Evolutionary conservation across 2,113 vertebrate species (phyloP).

Genomic region (Lagopus muta): DNA sequence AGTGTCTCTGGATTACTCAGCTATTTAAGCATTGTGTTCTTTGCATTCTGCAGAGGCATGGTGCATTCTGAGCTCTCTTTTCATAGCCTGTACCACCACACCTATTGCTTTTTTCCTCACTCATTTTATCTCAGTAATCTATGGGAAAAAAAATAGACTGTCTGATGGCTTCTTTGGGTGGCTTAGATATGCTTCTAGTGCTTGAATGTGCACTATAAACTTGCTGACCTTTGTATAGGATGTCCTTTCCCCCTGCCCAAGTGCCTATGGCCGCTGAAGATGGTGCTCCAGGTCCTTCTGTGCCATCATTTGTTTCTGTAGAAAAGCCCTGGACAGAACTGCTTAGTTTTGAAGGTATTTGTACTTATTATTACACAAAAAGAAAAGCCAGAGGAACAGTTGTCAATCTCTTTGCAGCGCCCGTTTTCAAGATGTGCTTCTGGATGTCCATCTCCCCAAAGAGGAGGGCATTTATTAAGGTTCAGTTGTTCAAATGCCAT

Average conservation of each 20-base stretch:
- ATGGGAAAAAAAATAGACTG: not conserved
- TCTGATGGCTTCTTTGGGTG: not conserved
- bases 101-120: not conserved
- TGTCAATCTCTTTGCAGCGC: not conserved
- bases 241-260: not conserved
- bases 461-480: slow-evolving; percentile 4
- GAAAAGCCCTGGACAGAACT: not conserved
- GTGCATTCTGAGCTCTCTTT: not conserved
- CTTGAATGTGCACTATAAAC: not conserved
- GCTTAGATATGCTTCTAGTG: not conserved
- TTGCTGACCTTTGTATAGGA: rapidly evolving
- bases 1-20: not conserved
- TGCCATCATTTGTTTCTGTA: not conserved
- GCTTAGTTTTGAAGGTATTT: not conserved
- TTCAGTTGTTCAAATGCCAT: slow-evolving; percentile 8
- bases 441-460: not conserved
- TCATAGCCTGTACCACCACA: rapidly evolving
- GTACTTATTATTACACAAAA: not conserved
- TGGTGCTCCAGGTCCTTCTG: not conserved
- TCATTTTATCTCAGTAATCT: not conserved
- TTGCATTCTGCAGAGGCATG: not conserved
- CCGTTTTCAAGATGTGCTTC: rapidly evolving
- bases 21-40: not conserved
- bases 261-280: not conserved
- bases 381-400: not conserved